These are phyloP conservation scores for Clarias fuscus DNA, from an alignment of 2,797 vertebrate genomes.

Conservation along the genomic window DNA sequence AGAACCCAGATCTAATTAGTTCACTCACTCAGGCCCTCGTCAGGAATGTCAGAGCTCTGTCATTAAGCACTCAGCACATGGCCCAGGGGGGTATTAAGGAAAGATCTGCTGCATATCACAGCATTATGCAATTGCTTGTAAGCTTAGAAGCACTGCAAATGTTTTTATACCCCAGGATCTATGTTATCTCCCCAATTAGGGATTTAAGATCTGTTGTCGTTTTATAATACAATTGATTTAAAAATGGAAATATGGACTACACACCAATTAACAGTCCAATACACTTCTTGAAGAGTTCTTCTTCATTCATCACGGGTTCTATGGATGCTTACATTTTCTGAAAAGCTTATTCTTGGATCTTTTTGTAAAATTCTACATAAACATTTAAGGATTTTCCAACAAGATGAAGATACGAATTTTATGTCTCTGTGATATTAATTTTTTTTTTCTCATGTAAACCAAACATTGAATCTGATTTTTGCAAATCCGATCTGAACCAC, in stretches of 20 bases:
- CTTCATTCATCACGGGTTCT: background rate
- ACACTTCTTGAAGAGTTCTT: background rate
- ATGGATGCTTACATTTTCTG: background rate
- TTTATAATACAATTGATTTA: background rate
- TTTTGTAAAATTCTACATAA: background rate
- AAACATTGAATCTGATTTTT: too few species aligned
- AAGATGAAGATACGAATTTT: background rate
- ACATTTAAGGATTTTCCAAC: background rate
- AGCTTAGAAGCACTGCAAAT: constrained; percentile 4
- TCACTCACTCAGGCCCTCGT: constrained; percentile 49
- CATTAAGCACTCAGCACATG: constrained; percentile 53
- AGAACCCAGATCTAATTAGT: constrained; percentile 52
- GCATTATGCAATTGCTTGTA: background rate
- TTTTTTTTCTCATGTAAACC: too few species aligned
- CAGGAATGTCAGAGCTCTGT: constrained; percentile 53
- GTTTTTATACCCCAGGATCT: background rate
- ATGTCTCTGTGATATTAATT: too few species aligned
- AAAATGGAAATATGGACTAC: background rate
- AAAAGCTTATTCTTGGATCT: background rate
- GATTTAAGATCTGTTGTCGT: background rate
- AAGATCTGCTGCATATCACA: constrained; percentile 29
- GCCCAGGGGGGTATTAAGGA: constrained; percentile 4
- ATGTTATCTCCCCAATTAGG: background rate
- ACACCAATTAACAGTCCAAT: background rate
- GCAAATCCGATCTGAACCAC: too few species aligned